Evolutionary conservation across 64 coral and sea anemone genomes (phyloP).

Genomic region (Montipora sp.): DNA sequence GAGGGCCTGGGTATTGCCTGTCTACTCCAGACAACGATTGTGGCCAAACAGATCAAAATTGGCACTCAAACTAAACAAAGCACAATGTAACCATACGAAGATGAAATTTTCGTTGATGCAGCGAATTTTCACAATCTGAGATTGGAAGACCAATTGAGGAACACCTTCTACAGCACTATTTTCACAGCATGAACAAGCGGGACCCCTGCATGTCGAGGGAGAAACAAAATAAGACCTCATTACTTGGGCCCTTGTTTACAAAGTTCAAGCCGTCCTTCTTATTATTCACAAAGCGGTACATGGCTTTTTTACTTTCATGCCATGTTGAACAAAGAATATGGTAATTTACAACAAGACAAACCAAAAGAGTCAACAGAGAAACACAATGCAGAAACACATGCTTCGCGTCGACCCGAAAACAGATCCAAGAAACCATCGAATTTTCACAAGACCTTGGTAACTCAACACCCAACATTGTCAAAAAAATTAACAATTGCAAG

Average conservation of each 20-base stretch:
- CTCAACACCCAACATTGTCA: not conserved
- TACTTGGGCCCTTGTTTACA: constrained; percentile 6
- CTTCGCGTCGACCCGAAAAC: not conserved
- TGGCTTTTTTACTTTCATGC: not conserved
- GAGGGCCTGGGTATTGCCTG: not conserved
- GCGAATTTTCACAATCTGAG: not conserved
- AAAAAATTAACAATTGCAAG: not conserved
- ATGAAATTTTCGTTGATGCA: not conserved
- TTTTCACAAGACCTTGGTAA: not conserved
- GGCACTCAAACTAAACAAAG: not conserved
- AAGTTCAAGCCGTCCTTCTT: not conserved
- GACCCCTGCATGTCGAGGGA: not conserved
- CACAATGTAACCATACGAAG: not conserved
- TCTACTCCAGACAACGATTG: not conserved
- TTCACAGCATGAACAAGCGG: not conserved
- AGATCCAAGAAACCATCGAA: not conserved
- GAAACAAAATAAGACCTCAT: not conserved
- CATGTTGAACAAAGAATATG: not conserved
- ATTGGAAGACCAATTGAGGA: not conserved
- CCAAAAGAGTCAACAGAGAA: not conserved
- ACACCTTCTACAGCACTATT: not conserved
- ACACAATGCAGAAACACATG: not conserved
- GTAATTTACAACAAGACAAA: not conserved
- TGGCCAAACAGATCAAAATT: not conserved
- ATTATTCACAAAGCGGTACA: not conserved